Evolutionary conservation across 2,113 vertebrate species (phyloP).

Genomic region (Pitta sordida): DNA sequence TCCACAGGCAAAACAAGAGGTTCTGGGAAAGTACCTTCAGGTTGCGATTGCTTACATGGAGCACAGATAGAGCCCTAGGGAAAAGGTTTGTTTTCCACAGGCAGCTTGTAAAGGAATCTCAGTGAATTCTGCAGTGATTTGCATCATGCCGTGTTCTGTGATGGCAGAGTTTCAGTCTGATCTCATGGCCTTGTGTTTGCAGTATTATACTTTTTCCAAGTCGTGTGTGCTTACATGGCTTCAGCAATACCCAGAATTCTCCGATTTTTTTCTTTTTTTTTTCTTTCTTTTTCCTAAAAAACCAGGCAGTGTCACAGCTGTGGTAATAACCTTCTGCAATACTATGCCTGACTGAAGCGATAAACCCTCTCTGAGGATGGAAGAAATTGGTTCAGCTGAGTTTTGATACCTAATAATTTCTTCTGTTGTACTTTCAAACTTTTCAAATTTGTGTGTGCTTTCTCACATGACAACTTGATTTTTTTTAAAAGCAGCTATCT

Average conservation of each 20-base stretch:
- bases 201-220: not conserved
- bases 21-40: not conserved
- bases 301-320: not conserved
- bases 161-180: not conserved
- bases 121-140: not conserved
- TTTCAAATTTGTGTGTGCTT: no score
- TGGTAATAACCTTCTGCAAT: not conserved
- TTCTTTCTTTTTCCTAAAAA: not conserved
- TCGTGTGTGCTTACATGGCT: not conserved
- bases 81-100: not conserved
- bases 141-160: not conserved
- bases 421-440: not conserved
- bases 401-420: not conserved
- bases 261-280: no score
- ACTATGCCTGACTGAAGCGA: not conserved
- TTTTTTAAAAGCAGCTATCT: not conserved
- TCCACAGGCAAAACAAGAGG: not conserved
- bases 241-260: not conserved
- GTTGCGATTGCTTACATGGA: not conserved
- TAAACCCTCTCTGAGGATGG: not conserved
- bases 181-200: not conserved
- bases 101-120: not conserved
- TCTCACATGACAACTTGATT: not conserved
- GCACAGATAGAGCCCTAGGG: not conserved
- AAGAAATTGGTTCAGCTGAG: not conserved